These are phyloP conservation scores for Echinops telfairi DNA, from an alignment of 2,113 vertebrate genomes.

Conservation along the genomic window DNA sequence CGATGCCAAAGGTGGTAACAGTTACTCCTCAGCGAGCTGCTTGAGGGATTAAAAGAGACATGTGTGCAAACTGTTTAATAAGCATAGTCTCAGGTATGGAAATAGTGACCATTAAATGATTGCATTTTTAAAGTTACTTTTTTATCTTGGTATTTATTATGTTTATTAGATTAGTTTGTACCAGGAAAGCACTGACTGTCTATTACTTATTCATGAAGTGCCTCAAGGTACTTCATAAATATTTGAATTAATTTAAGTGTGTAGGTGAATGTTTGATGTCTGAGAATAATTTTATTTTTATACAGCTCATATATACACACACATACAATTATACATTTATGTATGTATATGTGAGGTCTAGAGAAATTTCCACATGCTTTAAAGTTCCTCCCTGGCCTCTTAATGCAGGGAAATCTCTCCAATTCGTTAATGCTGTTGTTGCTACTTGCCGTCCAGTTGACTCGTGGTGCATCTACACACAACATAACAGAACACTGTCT, in stretches of 20 bases:
- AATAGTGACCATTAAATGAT: background rate
- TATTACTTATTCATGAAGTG: background rate
- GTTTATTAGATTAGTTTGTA: background rate
- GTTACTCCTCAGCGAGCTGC: background rate
- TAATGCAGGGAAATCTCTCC: background rate
- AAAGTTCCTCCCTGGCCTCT: background rate
- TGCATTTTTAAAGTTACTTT: background rate
- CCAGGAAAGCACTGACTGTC: background rate
- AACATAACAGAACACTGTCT: background rate
- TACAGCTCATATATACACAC: background rate
- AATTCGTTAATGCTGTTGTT: background rate
- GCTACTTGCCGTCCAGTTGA: background rate
- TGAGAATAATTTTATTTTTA: background rate
- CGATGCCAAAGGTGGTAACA: background rate
- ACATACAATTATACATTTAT: too few species aligned
- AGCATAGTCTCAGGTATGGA: background rate
- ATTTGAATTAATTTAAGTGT: background rate
- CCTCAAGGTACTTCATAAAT: background rate
- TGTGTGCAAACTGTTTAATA: background rate
- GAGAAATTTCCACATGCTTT: background rate
- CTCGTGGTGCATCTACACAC: background rate
- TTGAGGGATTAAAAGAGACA: background rate
- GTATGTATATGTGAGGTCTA: background rate
- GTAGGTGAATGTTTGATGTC: background rate
- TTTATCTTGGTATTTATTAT: background rate